phyloP scores from a whole-genome alignment of 92 coral and sea anemone species.

The Montipora capitata region DNA sequence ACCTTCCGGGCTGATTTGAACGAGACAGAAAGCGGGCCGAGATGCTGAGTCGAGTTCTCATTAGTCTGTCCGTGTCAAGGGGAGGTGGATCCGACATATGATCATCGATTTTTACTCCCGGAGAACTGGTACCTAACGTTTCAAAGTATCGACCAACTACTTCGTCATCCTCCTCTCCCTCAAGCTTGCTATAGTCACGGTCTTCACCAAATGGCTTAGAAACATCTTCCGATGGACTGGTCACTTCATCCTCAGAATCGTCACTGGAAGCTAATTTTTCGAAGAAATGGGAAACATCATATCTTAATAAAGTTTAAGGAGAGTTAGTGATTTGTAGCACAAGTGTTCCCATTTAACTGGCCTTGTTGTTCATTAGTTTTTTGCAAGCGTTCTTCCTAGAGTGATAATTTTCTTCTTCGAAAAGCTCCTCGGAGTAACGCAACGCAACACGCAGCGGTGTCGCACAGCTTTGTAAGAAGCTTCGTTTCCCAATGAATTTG shows the following conservation, averaged over 20 bases:
- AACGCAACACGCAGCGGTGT: too few relatives aligned
- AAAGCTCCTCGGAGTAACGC: too few relatives aligned
- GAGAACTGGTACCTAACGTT: constrained; percentile 88
- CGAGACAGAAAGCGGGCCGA: constrained; percentile 94
- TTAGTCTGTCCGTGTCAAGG: constrained; percentile 44
- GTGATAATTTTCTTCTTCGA: too few relatives aligned
- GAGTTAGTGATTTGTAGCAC: neutral
- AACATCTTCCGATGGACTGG: constrained; percentile 68
- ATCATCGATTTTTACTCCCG: constrained; percentile 72
- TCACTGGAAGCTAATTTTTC: constrained; percentile 70
- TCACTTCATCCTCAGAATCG: constrained; percentile 78
- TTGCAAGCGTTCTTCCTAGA: too few relatives aligned
- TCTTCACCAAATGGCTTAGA: constrained; percentile 57
- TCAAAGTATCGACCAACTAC: constrained; percentile 87
- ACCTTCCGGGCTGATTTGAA: constrained; percentile 76
- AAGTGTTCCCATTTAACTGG: too few relatives aligned
- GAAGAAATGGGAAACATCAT: neutral
- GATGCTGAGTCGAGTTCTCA: constrained; percentile 85
- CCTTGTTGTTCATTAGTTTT: too few relatives aligned
- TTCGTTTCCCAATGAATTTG: too few relatives aligned
- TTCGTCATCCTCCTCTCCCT: constrained; percentile 79
- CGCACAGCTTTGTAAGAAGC: too few relatives aligned
- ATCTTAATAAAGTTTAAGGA: neutral
- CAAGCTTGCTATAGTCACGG: constrained; percentile 41
- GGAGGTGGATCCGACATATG: constrained; percentile 50